These are phyloP conservation scores for Phoenoteleia sp. DNA, from an alignment of 2,888 invertebrate species.

Conservation along the genomic window DNA sequence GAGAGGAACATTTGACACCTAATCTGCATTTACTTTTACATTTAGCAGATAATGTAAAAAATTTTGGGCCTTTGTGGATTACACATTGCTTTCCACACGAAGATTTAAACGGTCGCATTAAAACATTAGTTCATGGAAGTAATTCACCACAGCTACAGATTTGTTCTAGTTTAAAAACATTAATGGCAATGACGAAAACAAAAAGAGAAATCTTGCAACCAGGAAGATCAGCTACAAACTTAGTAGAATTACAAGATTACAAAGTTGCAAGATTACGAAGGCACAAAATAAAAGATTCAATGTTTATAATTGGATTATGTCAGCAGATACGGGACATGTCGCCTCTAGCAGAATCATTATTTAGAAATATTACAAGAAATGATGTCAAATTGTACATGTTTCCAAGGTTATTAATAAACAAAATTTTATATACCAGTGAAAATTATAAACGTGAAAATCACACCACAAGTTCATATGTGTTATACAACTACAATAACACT, in stretches of 20 bases:
- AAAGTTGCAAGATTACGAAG: constrained; percentile 35
- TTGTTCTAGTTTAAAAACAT: constrained; percentile 13
- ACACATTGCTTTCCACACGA: constrained; percentile 65
- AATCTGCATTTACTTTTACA: constrained; percentile 23
- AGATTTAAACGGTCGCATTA: constrained; percentile 52
- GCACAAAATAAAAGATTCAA: constrained; percentile 15
- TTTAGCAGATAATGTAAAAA: neutral
- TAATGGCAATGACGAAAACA: constrained; percentile 2
- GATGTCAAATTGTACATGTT: neutral
- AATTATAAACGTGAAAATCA: constrained; percentile 34
- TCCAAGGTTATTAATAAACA: constrained; percentile 32
- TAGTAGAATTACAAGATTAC: neutral
- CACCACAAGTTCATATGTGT: constrained; percentile 30
- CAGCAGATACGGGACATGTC: neutral
- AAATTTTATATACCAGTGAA: constrained; percentile 35
- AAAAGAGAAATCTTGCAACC: neutral
- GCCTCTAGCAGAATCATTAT: neutral
- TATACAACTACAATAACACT: constrained; percentile 2
- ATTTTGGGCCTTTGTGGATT: constrained; percentile 53
- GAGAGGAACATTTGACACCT: neutral
- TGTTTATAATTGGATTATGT: constrained; percentile 26
- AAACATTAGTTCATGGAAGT: constrained; percentile 41
- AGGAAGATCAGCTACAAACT: neutral
- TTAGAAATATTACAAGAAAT: neutral
- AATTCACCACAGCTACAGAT: constrained; percentile 61